Evolutionary conservation across 2,113 vertebrate species (phyloP), one percentile per base, ranked within the genome.

Genomic region (Lontra canadensis): DNA sequence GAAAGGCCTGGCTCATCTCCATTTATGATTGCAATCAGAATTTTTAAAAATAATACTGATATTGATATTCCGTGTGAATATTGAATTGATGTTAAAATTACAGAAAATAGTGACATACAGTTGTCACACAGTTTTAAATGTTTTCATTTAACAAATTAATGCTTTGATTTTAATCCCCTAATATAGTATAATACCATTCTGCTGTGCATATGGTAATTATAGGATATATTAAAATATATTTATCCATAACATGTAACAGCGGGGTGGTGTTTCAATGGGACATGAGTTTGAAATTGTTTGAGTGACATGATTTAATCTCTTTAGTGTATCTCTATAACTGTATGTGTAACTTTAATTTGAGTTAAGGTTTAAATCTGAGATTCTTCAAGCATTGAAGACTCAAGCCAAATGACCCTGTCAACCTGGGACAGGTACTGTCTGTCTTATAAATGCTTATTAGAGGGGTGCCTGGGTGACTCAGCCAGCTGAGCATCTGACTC

Each of bases 161-260:
- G 4, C 4, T 94, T 88, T 96, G 59, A 17, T 92, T 80, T 96
- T 79, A 93, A 95, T 7, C 39, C 12, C 26, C 20, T 93, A 93
- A 90, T 44, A 59, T 1, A 93, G 18, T 57, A 17, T 36, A 59
- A 18, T 95, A 42, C 69, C 2, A 63, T 92, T 95, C 34, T 92
- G 31, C 91, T 79, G 59, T 67, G 82, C 61, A 83, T 71, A 61
- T 11, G 42, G 36, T 91, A 94, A 44, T 89, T 59, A 61, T 14
- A 81, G 39, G 36, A 82, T 89, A 3, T 78, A 36, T 69, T 92
- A 86, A 95, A 94, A 92, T 85, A 11, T 67, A 73, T 74, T 82
- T 76, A 69, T 79, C 57, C 18, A 59, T 49, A 88, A 74, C 79
- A 34, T n/a, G 73, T 79, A 76, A 92, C 31, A 94, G 17, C 59